Conservation (phyloP, 2,113 vertebrate genomes). For the Pterocles burchelli region DNA sequence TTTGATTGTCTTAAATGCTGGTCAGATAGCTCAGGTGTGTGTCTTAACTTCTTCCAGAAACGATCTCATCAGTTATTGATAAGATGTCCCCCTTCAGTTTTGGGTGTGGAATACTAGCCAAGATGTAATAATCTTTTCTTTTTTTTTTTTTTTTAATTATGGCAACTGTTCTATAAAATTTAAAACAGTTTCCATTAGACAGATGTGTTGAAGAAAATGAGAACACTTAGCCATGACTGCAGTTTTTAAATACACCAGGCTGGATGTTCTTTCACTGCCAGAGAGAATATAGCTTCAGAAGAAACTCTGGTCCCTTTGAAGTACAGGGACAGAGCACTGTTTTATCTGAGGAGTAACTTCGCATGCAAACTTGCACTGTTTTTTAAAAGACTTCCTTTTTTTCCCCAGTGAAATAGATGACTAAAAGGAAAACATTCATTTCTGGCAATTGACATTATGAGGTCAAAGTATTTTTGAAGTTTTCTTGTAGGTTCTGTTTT, state of each 20-base stretch:
- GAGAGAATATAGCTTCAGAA: conserved; percentile 8
- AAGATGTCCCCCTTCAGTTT: not conserved
- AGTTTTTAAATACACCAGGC: not conserved
- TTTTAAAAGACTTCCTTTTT: not conserved
- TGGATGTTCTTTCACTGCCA: not conserved
- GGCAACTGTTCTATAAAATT: not conserved
- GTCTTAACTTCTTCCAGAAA: not conserved
- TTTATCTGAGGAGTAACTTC: not conserved
- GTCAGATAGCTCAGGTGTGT: not conserved
- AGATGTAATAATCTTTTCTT: not conserved
- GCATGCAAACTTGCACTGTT: not conserved
- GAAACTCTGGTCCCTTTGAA: conserved; percentile 26
- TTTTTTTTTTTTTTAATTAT: not conserved
- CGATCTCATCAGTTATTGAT: not conserved
- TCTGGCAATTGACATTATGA: conserved; percentile 46
- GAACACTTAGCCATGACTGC: not conserved
- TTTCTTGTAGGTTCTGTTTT: not conserved
- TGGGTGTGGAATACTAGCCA: not conserved
- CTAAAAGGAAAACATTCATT: conserved; percentile 17
- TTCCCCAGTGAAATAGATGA: not conserved
- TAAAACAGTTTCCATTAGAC: not conserved
- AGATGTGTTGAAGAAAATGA: conserved; percentile 16
- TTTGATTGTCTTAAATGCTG: not conserved
- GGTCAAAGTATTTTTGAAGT: conserved; percentile 37
- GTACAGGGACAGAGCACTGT: not conserved